A percentile compares a stretch with the other conserved stretches of the same genome.
Conservation (phyloP, 1,140 invertebrate genomes). For the Bombus superbus region DNA sequence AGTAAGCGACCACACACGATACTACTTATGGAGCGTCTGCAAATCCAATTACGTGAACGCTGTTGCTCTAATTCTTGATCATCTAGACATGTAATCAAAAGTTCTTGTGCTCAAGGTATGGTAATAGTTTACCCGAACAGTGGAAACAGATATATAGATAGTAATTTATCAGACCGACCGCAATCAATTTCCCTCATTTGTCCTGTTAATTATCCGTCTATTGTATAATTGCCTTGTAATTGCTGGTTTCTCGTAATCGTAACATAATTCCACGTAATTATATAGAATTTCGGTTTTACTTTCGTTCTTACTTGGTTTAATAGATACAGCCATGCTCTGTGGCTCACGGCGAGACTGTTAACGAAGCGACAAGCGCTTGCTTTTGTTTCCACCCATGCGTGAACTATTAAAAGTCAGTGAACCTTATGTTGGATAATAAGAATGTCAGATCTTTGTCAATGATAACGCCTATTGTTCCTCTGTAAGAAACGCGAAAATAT, state of each 20-base stretch:
- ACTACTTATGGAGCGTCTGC: not conserved
- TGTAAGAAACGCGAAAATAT: not conserved
- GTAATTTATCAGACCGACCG: conserved; percentile 14
- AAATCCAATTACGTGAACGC: conserved; percentile 13
- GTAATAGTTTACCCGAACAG: conserved; percentile 9
- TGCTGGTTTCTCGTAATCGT: not conserved
- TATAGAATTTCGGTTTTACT: not conserved
- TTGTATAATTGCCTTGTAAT: conserved; percentile 11
- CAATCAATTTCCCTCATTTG: conserved; percentile 12
- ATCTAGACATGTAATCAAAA: conserved; percentile 12
- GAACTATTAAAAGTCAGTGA: conserved; percentile 15
- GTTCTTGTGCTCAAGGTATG: conserved; percentile 22
- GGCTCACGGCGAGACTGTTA: not conserved
- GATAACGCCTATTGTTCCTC: conserved; percentile 2
- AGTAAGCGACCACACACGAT: not conserved
- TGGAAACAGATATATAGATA: conserved; percentile 10
- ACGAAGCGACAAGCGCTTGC: not conserved
- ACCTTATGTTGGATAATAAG: not conserved
- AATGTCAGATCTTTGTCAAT: too few species aligned
- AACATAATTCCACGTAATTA: not conserved
- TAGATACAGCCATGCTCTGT: not conserved
- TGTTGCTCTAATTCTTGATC: conserved; percentile 10
- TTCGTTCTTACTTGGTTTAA: not conserved
- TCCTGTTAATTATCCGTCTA: conserved; percentile 1
- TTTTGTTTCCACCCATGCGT: conserved; percentile 11